Evolutionary conservation across 2,888 invertebrate genomes (phyloP), one percentile per base, ranked within the genome.

Genomic region (Limnephilus lunatus): DNA sequence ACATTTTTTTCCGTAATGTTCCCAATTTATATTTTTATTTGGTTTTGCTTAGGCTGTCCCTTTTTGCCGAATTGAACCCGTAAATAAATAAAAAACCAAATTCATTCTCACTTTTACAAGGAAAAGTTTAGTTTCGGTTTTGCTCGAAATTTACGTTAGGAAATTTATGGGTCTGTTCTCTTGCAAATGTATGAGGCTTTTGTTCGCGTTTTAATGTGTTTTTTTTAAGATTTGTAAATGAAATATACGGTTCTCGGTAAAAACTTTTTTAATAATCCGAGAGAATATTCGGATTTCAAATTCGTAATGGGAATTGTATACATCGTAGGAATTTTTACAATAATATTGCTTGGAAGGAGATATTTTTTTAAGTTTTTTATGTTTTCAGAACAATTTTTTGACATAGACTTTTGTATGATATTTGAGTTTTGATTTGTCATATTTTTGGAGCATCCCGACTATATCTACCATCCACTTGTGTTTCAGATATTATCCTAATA

Each of bases 51-150:
- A n/a, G 39, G 30, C 35, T 89, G 89, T 81, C 89, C 89, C 89
- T 89, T 87, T 87, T 87, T 32, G 85, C 90, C 80, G 81, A 93
- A 93, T 93, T 93, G 91, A 93, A 92, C 81, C 53, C 93, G 92
- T 93, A 93, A 92, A 92, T 92, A 89, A 93, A 85, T 11, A 44
- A 44, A 35, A 91, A 91, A 86, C 86, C 81, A 82, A 87, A 91
- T 89, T 85, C 91, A 31, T 68, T 91, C 90, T 87, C 88, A 86
- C 89, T 92, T 90, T 90, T 48, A 81, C 90, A 92, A 81, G 87
- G 85, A 91, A 92, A 92, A 83, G 83, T 92, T 91, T 85, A 48
- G 14, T 48, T 39, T 68, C 68, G 92, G 48, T n/a, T 81, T 35
- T n/a, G 83, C 25, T 68, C 80, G 68, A 80, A 80, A 85, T 85